Evolutionary conservation across 2,888 invertebrate genomes (phyloP).

Genomic region (Tryphoninae sp.): DNA sequence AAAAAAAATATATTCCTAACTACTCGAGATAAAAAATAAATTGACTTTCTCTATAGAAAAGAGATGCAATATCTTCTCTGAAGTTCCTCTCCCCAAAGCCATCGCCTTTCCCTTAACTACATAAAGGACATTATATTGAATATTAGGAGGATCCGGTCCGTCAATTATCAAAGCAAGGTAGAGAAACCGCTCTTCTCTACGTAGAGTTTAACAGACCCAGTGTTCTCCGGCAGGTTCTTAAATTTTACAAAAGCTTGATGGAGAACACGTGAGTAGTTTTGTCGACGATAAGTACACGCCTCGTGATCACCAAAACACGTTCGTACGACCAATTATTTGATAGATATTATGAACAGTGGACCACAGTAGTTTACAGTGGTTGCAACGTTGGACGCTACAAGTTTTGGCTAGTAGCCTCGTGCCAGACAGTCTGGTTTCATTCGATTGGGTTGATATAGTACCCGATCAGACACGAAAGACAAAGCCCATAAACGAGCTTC

Average conservation of each 20-base stretch:
- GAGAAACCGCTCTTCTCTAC: no score
- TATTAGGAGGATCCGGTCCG: constrained; percentile 21
- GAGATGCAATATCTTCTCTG: no score
- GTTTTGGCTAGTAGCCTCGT: constrained; percentile 24
- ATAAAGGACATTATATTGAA: constrained; percentile 19
- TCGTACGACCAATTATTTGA: constrained; percentile 46
- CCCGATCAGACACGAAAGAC: constrained; percentile 52
- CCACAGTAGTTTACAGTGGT: constrained; percentile 32
- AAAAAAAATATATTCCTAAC: no score
- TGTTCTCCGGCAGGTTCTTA: not conserved
- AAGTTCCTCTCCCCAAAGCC: constrained; percentile 18
- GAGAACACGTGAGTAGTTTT: constrained; percentile 30
- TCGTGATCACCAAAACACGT: constrained; percentile 62
- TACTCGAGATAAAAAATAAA: no score
- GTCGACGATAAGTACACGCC: constrained; percentile 60
- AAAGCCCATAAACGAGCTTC: constrained; percentile 57
- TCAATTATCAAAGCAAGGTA: no score
- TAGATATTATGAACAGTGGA: constrained; percentile 51
- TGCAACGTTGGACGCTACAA: not conserved
- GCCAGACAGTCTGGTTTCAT: constrained; percentile 14
- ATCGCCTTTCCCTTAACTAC: not conserved
- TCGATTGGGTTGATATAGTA: constrained; percentile 51
- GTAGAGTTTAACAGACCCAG: no score
- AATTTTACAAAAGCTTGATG: constrained; percentile 36
- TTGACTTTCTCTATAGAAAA: no score